Percentiles rank a stretch among this genome's conserved stretches.
Evolutionary conservation across 2,113 vertebrate genomes (phyloP).

Genomic region (Pseudorectes ferrugineus): DNA sequence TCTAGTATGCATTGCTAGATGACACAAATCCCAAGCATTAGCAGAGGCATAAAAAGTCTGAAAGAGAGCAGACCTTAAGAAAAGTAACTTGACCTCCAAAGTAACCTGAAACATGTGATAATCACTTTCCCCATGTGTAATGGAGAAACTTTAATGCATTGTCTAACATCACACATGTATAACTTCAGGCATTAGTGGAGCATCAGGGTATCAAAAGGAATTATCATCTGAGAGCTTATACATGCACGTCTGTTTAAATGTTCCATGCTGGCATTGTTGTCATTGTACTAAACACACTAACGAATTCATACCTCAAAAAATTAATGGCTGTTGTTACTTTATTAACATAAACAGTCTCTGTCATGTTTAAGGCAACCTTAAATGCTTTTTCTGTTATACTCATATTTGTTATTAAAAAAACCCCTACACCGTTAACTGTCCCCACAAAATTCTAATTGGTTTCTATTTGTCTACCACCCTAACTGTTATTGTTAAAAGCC

Average conservation of each 20-base stretch:
- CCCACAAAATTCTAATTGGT: background rate
- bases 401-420: background rate
- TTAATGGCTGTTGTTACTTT: background rate
- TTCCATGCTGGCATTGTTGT: background rate
- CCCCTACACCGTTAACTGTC: rapidly evolving
- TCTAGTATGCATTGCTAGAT: background rate
- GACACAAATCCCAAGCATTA: background rate
- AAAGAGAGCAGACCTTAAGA: background rate
- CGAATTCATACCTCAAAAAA: background rate
- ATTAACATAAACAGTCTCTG: background rate
- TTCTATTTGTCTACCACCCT: background rate
- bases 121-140: background rate
- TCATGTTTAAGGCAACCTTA: background rate
- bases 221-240: background rate
- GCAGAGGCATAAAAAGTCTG: background rate
- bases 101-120: background rate
- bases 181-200: background rate
- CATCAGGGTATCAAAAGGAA: background rate
- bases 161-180: background rate
- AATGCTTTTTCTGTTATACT: background rate
- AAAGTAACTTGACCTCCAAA: background rate
- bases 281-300: background rate
- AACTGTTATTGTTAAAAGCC: background rate
- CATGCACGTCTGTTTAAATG: background rate
- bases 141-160: background rate